Conservation (phyloP, 2,797 vertebrate genomes). For the Channa striata region DNA sequence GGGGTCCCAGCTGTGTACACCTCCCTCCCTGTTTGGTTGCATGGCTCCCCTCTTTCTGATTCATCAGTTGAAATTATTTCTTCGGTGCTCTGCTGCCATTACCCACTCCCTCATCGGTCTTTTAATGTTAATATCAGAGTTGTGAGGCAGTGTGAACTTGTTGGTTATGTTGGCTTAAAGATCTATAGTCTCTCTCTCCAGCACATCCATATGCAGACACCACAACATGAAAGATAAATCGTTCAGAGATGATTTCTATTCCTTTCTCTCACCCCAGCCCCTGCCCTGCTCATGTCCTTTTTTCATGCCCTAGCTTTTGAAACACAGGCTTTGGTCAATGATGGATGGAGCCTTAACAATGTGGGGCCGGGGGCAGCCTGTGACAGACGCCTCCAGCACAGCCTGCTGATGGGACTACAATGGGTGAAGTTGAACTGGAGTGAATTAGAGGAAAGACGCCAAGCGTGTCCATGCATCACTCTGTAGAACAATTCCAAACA, state of each 20-base stretch:
- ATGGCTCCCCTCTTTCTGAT: background rate
- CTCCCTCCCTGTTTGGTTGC: background rate
- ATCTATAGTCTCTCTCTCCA: conserved; percentile 53
- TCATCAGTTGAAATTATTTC: background rate
- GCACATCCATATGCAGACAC: conserved; percentile 64
- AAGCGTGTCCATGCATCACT: conserved; percentile 66
- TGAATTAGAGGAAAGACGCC: conserved; percentile 58
- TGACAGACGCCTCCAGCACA: conserved; percentile 60
- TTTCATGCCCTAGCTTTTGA: conserved; percentile 48
- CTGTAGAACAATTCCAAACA: conserved; percentile 39
- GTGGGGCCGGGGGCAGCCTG: conserved; percentile 14
- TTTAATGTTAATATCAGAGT: conserved; percentile 40
- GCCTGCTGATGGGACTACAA: conserved; percentile 64
- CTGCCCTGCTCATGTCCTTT: conserved; percentile 19
- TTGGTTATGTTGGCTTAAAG: conserved; percentile 45
- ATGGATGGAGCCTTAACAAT: conserved; percentile 69
- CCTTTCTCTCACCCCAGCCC: conserved; percentile 32
- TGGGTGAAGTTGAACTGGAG: conserved; percentile 63
- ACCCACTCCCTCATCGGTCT: background rate
- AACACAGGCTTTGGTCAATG: conserved; percentile 48
- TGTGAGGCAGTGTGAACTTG: conserved; percentile 16
- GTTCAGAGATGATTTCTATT: conserved; percentile 44
- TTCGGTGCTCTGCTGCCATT: conserved; percentile 6
- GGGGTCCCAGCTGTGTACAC: conserved; percentile 23
- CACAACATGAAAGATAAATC: conserved; percentile 52